Conservation (phyloP, 2,888 invertebrate genomes). For the Acanthosepion esculentum region DNA sequence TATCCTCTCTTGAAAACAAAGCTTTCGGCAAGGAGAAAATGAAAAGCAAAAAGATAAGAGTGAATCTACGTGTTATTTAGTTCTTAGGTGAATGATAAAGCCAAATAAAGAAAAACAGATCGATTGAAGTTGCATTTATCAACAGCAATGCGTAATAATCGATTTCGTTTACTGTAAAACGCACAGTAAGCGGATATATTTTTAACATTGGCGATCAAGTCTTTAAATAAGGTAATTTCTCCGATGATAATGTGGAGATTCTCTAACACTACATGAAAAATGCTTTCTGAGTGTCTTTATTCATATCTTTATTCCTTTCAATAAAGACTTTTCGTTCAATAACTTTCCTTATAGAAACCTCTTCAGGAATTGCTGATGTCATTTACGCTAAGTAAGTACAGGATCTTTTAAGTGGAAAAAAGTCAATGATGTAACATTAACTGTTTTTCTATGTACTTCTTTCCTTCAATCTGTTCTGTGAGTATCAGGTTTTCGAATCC, state of each 20-base stretch:
- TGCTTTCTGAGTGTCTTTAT: background rate
- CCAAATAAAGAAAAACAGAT: background rate
- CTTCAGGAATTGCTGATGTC: background rate
- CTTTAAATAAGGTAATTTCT: no score
- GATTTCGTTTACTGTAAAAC: background rate
- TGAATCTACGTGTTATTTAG: background rate
- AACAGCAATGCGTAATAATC: background rate
- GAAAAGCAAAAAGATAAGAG: no score
- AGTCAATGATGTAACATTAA: no score
- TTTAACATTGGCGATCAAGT: background rate
- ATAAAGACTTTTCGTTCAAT: background rate
- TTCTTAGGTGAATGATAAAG: background rate
- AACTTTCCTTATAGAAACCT: background rate
- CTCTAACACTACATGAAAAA: background rate
- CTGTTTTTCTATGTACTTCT: no score
- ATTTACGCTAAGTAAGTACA: no score
- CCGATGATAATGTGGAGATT: background rate
- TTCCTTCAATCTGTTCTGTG: no score
- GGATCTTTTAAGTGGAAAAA: no score
- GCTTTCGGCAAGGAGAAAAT: background rate
- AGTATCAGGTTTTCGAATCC: no score
- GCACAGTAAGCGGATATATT: background rate
- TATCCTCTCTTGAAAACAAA: background rate
- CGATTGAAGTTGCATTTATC: background rate
- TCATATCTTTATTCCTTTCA: background rate